Evolutionary conservation across 2,797 vertebrate species (phyloP).

Genomic region (Spheniscus humboldti): DNA sequence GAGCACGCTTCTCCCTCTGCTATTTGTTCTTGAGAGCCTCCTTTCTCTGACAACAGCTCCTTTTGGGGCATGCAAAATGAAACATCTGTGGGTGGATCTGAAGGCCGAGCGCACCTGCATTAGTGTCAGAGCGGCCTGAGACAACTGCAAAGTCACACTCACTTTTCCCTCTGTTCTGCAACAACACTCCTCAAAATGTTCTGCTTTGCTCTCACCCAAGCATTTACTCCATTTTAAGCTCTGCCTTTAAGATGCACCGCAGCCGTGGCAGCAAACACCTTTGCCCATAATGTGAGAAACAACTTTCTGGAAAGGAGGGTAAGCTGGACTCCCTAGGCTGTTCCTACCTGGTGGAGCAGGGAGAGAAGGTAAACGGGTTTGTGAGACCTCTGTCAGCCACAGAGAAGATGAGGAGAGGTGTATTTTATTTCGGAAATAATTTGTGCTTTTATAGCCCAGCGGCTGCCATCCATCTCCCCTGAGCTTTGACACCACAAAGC

Average conservation of each 20-base stretch:
- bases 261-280: background rate
- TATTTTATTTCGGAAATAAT: background rate
- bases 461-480: rapidly evolving
- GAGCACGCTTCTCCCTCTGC: background rate
- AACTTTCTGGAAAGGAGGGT: background rate
- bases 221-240: background rate
- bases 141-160: background rate
- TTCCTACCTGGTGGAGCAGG: background rate
- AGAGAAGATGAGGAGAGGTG: background rate
- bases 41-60: background rate
- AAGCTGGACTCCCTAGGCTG: background rate
- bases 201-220: background rate
- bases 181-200: background rate
- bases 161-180: background rate
- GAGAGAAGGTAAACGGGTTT: background rate
- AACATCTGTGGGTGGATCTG: background rate
- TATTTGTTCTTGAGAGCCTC: background rate
- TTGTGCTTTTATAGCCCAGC: background rate
- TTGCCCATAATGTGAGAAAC: rapidly evolving
- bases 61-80: background rate
- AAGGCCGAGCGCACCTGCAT: rapidly evolving
- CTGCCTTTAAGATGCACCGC: background rate
- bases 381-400: background rate
- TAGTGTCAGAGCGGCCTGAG: background rate
- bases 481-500: background rate